A percentile compares a stretch with the other conserved stretches of the same genome.
Conservation (phyloP, 1,140 invertebrate genomes). For the Ceratina australensis region DNA sequence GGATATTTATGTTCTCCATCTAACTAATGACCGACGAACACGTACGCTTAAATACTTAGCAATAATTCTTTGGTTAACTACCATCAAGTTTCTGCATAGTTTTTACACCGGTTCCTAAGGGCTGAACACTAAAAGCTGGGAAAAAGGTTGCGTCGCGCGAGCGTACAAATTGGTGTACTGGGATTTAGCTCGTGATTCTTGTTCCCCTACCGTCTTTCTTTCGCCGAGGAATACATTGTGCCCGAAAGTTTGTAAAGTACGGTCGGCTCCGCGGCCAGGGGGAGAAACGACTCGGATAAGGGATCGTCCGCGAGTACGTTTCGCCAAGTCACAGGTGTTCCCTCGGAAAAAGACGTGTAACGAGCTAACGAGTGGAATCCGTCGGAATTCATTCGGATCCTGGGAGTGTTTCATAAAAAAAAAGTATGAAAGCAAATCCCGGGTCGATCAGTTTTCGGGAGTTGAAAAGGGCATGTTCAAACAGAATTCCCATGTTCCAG, state of each 20-base stretch:
- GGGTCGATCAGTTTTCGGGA: too few relatives aligned
- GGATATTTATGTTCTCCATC: too few relatives aligned
- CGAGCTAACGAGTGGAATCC: too few relatives aligned
- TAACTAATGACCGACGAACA: too few relatives aligned
- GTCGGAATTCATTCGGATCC: too few relatives aligned
- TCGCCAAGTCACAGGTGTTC: not conserved
- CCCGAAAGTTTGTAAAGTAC: conserved; percentile 2
- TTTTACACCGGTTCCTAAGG: too few relatives aligned
- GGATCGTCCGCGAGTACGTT: not conserved
- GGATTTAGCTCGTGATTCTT: not conserved
- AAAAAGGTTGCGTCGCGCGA: not conserved
- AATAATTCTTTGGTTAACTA: too few relatives aligned
- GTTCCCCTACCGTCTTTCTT: not conserved
- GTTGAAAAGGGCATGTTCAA: not conserved
- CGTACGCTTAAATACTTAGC: too few relatives aligned
- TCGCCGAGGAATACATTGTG: not conserved
- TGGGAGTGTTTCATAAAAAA: too few relatives aligned
- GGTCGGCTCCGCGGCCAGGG: conserved; percentile 6
- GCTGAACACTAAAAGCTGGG: not conserved
- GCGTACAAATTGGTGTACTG: not conserved
- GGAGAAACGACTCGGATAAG: not conserved
- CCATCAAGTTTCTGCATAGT: too few relatives aligned
- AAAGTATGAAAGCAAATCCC: too few relatives aligned
- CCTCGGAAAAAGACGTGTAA: too few relatives aligned
- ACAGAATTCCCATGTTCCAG: not conserved